These are phyloP conservation scores for Ailurus styani DNA, from an alignment of 2,113 vertebrate species.

Conservation along the genomic window DNA sequence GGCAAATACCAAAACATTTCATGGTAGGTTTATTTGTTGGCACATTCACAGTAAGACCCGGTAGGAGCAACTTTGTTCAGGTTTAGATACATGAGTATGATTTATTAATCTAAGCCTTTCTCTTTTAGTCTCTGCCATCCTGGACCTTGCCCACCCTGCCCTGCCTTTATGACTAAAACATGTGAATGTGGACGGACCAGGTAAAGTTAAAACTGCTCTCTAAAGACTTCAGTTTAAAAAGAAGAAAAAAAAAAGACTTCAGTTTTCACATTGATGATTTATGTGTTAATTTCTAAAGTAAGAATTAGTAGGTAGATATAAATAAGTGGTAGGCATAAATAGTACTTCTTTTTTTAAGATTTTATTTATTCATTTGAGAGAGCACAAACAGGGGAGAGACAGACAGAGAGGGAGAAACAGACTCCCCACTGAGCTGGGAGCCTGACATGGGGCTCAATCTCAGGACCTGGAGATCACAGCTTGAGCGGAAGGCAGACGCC, in stretches of 20 bases:
- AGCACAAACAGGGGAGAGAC: background rate
- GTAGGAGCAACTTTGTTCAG: background rate
- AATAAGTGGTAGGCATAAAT: background rate
- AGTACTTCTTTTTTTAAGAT: background rate
- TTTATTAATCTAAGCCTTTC: slow-evolving; percentile 33
- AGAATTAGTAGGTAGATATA: background rate
- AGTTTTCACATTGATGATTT: slow-evolving; percentile 5
- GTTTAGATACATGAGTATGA: background rate
- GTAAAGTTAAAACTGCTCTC: slow-evolving; percentile 77
- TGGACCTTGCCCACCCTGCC: slow-evolving; percentile 96
- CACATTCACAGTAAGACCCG: background rate
- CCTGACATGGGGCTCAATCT: background rate
- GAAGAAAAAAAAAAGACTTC: too few species aligned
- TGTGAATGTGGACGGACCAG: slow-evolving; percentile 94
- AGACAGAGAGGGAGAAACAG: background rate
- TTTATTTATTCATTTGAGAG: background rate
- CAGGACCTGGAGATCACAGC: background rate
- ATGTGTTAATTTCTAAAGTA: slow-evolving; percentile 34
- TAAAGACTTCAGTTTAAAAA: background rate
- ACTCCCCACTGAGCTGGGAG: background rate
- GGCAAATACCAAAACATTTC: slow-evolving; percentile 10
- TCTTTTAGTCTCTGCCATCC: slow-evolving; percentile 93
- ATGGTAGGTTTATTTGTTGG: slow-evolving; percentile 9
- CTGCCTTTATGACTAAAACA: slow-evolving; percentile 93
- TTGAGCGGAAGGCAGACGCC: background rate